These are phyloP conservation scores for Metellina segmentata DNA, from an alignment of 2,888 invertebrate species.

Conservation along the genomic window DNA sequence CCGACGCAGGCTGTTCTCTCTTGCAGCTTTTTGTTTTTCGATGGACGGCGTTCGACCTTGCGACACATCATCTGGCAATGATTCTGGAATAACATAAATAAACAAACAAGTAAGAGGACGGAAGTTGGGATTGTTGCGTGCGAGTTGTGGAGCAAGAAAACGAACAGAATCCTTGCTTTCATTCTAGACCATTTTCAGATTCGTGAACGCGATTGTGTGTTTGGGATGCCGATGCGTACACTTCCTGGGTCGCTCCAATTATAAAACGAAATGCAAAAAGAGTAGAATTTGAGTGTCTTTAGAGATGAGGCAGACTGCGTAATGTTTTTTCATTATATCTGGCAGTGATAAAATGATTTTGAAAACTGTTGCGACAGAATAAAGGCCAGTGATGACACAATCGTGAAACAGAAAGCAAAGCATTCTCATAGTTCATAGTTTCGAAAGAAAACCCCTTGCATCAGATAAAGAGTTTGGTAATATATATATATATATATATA, in stretches of 20 bases:
- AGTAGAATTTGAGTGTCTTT: not conserved
- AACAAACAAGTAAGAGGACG: slow-evolving; percentile 12
- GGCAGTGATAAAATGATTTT: not conserved
- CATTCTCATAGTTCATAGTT: not conserved
- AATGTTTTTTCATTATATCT: not conserved
- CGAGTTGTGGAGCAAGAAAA: not conserved
- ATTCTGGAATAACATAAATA: slow-evolving; percentile 6
- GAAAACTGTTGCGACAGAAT: not conserved
- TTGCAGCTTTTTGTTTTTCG: slow-evolving; percentile 39
- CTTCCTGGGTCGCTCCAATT: slow-evolving; percentile 50
- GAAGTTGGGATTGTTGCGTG: slow-evolving; percentile 27
- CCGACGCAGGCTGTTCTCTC: slow-evolving; percentile 12
- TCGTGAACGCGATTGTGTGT: not conserved
- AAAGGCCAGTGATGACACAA: not conserved
- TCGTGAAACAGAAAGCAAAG: not conserved
- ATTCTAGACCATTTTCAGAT: slow-evolving; percentile 32
- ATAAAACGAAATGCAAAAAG: slow-evolving; percentile 4
- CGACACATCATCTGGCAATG: slow-evolving; percentile 49
- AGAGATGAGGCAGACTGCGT: not conserved
- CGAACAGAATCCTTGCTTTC: slow-evolving; percentile 23
- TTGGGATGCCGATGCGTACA: slow-evolving; percentile 18
- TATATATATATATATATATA: too few species aligned
- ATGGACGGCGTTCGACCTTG: slow-evolving; percentile 44
- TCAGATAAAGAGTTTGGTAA: too few species aligned
- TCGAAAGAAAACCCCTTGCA: too few species aligned